Percentiles rank a stretch among this genome's conserved stretches.
Conservation (phyloP, 2,888 invertebrate genomes). For the Deilephila elpenor region DNA sequence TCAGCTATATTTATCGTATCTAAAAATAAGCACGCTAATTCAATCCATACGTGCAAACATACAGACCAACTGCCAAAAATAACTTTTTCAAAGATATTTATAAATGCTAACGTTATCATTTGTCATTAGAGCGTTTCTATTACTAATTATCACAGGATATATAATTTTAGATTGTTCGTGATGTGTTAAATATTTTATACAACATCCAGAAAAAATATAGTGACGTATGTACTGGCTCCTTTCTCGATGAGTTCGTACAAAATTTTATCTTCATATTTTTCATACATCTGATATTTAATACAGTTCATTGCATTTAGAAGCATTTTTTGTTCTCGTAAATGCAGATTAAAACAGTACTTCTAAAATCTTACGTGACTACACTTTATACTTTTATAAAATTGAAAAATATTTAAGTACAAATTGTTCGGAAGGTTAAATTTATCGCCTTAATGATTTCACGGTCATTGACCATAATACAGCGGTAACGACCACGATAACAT, state of each 20-base stretch:
- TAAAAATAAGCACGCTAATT: conserved; percentile 27
- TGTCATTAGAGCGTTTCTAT: not conserved
- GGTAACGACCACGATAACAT: conserved; percentile 1
- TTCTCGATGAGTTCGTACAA: not conserved
- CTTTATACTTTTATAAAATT: too few relatives aligned
- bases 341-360: too few relatives aligned
- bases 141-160: not conserved
- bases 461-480: not conserved
- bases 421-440: not conserved
- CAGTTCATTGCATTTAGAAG: too few relatives aligned
- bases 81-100: conserved; percentile 6
- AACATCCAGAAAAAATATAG: not conserved
- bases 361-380: too few relatives aligned
- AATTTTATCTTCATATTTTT: not conserved
- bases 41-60: conserved; percentile 9
- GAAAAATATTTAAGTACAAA: not conserved
- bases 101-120: not conserved
- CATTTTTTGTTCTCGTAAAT: too few relatives aligned
- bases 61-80: not conserved
- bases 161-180: conserved; percentile 8
- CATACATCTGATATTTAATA: too few relatives aligned
- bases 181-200: not conserved
- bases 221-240: not conserved
- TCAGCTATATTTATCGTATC: conserved; percentile 9
- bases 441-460: not conserved